Evolutionary conservation across 2,113 vertebrate genomes (phyloP).

Genomic region (Stegostoma tigrinum): DNA sequence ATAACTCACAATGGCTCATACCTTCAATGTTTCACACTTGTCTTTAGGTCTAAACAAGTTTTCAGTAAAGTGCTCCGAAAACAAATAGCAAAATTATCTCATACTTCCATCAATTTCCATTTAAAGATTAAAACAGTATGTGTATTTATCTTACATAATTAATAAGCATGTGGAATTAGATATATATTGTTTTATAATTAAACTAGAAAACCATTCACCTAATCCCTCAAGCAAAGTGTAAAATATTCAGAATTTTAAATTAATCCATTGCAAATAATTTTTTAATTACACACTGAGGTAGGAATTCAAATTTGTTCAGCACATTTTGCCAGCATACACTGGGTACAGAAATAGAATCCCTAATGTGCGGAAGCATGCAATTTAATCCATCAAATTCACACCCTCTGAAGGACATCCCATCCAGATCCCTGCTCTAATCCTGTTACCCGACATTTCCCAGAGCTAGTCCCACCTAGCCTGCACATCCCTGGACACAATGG

Average conservation of each 20-base stretch:
- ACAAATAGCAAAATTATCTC: neutral
- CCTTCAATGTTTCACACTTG: neutral
- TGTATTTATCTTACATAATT: neutral
- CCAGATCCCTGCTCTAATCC: no score
- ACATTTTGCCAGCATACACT: neutral
- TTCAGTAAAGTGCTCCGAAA: neutral
- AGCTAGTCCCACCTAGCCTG: no score
- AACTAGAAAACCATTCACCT: neutral
- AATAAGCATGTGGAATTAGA: neutral
- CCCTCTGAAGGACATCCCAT: no score
- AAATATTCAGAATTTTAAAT: neutral
- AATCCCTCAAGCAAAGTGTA: neutral
- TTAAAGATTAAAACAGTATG: neutral
- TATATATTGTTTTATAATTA: neutral
- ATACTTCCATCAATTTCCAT: neutral
- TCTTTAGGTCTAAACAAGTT: neutral
- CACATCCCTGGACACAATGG: no score
- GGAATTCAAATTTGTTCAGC: neutral
- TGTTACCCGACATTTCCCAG: no score
- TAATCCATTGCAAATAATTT: neutral
- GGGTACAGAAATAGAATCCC: neutral
- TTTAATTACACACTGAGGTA: neutral
- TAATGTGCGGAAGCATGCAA: no score
- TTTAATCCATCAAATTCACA: no score
- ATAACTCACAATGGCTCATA: neutral